Conservation (phyloP, 2,888 invertebrate genomes). For the Dryadula phaetusa region DNA sequence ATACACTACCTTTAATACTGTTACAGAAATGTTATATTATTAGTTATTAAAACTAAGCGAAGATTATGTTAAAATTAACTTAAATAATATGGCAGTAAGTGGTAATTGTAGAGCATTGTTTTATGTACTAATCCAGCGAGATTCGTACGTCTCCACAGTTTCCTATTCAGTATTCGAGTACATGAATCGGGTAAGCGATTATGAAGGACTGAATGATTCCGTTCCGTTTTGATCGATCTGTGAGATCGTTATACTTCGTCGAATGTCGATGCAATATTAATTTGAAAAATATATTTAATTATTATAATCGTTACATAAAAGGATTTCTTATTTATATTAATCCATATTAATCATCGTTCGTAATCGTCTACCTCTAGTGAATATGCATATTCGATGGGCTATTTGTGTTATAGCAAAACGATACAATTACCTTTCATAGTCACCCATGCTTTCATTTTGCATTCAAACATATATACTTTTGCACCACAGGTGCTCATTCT, state of each 20-base stretch:
- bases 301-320: conserved; percentile 7
- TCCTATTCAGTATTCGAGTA: conserved; percentile 25
- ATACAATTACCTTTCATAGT: conserved; percentile 55
- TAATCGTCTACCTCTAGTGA: conserved; percentile 22
- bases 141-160: conserved; percentile 67
- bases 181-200: conserved; percentile 18
- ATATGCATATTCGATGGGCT: conserved; percentile 79
- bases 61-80: conserved; percentile 75
- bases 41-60: conserved; percentile 75
- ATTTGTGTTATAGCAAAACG: conserved; percentile 59
- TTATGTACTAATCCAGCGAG: conserved; percentile 66
- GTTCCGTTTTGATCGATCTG: too few relatives aligned
- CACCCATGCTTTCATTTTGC: conserved; percentile 44
- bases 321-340: background rate
- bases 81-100: conserved; percentile 82
- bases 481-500: conserved; percentile 27
- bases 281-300: conserved; percentile 2
- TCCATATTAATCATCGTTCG: background rate
- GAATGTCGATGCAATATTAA: background rate
- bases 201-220: background rate
- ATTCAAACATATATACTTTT: conserved; percentile 30
- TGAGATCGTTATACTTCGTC: background rate
- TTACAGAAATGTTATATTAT: conserved; percentile 71
- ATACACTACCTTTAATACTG: conserved; percentile 82
- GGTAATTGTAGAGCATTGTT: conserved; percentile 60